phyloP scores from a whole-genome alignment of 2,113 vertebrate genomes.

The cattle (Bos taurus) region ARS-UCD2.0 NC_037331.1:62717501-62718000 shows the following conservation, averaged over 20 bases:
- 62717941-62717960: background rate
- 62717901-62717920: background rate
- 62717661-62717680: background rate
- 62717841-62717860: background rate
- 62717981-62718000: background rate
- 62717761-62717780: background rate
- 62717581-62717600: constrained; percentile 45
- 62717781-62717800: background rate
- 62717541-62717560: background rate
- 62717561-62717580: background rate
- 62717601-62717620: background rate
- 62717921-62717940: background rate
- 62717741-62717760: background rate
- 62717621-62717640: background rate
- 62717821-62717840: background rate
- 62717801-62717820: background rate
- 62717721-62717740: background rate
- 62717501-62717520: background rate
- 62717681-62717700: background rate
- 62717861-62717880: background rate
- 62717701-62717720: background rate
- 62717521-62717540: background rate
- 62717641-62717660: background rate
- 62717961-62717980: background rate
- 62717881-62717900: background rate